A percentile compares a stretch with the other conserved stretches of the same genome.
Conservation (phyloP, 2,797 vertebrate genomes). For the Gallinago nigripennis region DNA sequence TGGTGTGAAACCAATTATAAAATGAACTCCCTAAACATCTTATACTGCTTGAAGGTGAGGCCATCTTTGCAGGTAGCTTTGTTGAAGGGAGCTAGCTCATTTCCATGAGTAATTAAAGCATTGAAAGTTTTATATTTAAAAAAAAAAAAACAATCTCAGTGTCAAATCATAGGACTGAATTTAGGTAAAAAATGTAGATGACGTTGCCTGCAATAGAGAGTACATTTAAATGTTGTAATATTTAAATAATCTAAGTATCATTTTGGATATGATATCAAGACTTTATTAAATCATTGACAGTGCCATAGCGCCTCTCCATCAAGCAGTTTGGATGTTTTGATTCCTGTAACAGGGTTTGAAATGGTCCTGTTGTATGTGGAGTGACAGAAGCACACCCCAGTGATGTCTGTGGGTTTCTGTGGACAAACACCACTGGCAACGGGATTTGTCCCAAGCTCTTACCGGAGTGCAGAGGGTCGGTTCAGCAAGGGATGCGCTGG, state of each 20-base stretch:
- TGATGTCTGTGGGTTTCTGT: neutral
- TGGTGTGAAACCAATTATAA: constrained; percentile 60
- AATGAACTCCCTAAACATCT: constrained; percentile 31
- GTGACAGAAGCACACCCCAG: neutral
- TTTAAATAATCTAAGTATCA: neutral
- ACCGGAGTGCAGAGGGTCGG: neutral
- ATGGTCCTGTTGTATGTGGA: neutral
- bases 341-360: constrained; percentile 51
- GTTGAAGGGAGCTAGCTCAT: neutral
- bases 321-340: constrained; percentile 21
- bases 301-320: constrained; percentile 26
- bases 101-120: neutral
- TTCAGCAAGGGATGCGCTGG: neutral
- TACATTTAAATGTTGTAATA: neutral
- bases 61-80: constrained; percentile 4
- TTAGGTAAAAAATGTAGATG: neutral
- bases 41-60: constrained; percentile 52
- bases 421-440: neutral
- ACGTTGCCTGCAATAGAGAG: neutral
- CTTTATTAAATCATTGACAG: neutral
- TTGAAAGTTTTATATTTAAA: neutral
- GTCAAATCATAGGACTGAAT: neutral
- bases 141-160: neutral
- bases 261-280: neutral
- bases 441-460: neutral